Base-by-base conservation (phyloP, 2,797 vertebrate genomes). In the Pseudochaenichthys georgianus region DNA sequence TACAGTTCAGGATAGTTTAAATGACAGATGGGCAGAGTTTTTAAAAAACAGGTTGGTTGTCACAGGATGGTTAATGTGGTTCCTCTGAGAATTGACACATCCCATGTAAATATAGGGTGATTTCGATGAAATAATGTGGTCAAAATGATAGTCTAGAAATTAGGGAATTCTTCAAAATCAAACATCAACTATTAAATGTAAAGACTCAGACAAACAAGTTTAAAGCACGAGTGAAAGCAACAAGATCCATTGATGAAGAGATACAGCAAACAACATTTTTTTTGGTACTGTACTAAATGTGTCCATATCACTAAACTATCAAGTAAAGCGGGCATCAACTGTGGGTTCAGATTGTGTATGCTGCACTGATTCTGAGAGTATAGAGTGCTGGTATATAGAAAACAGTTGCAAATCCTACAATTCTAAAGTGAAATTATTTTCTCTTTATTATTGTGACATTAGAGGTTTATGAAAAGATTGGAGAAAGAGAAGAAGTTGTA, bases 1-100 rank as follows among this genome's bases (percentile, higher is more conserved):
- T 11, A 69, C 57, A 81, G 55, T 76, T 76, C 62, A 79, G 50
- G 13, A 17, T 50, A 46, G 60, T 60, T 82, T 74, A 64, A 75
- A 72, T 73, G 76, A 65, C 59, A 77, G 58, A 23, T 59, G 45
- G 67, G 70, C 28, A 28, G 4, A 19, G 17, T 0, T 58, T 81
- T 70, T 41, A 54, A 78, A 78, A 60, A 60, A 34, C 43, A 19
- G 42, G 11, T 21, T 77, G 66, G 38, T 46, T 59, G 58, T 77
- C 55, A 41, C 28, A 50, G 15, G 53, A 66, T 71, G 45, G 64
- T 61, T 64, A 57, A 67, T 53, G 19, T 42, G 19, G 31, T 54
- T 57, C 31, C 21, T 59, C 42, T 48, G n/a, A 71, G 47, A 31
- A 46, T 21, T 34, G n/a, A 50, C 31, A 48, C 13, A 50, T 41